Base-by-base conservation (phyloP, 2,888 invertebrate genomes). In the Amaurobius ferox region DNA sequence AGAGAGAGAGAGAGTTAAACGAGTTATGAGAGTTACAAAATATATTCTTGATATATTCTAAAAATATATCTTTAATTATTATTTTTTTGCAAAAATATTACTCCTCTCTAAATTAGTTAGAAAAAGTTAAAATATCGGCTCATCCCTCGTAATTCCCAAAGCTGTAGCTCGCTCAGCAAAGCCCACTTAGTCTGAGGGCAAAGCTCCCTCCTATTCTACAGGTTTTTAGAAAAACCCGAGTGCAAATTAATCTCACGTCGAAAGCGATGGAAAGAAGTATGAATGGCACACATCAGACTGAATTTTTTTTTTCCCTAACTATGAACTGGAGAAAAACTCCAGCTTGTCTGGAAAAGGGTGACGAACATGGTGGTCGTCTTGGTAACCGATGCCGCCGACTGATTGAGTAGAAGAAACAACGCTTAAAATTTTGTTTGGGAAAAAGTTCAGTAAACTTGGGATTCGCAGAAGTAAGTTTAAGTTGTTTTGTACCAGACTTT, bases 271-370 rank as follows among this genome's bases (percentile, higher is more conserved):
- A n/a, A 16, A 44, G 44, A 44, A 16, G 16, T 44, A n/a, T 44
- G 44, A 44, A 44, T 44, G 44, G 44, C 44, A 44, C n/a, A n/a
- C 44, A 44, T 44, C 44, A 44, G 44, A 16, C 44, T 44, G 44
- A 44, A 5, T 44, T 16, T 44, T 44, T 44, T 16, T 44, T 44
- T 44, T 44, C 16, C 16, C 44, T 2, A 11, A 44, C 44, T 44
- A 44, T 44, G 16, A 44, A 16, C 44, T 44, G 16, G 16, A 16
- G 11, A 16, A 7, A 44, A 44, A 44, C 6, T 11, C 44, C 44
- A 44, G 44, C 44, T 44, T 44, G 44, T 44, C 44, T 44, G 44
- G 44, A 44, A 16, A 16, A 44, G 16, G n/a, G 44, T 44, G 44
- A 44, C 44, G 44, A 44, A 16, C 44, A 44, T 44, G 44, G 44